Base-by-base conservation (phyloP, 92 coral and sea anemone genomes). In the Desmophyllum pertusum region DNA sequence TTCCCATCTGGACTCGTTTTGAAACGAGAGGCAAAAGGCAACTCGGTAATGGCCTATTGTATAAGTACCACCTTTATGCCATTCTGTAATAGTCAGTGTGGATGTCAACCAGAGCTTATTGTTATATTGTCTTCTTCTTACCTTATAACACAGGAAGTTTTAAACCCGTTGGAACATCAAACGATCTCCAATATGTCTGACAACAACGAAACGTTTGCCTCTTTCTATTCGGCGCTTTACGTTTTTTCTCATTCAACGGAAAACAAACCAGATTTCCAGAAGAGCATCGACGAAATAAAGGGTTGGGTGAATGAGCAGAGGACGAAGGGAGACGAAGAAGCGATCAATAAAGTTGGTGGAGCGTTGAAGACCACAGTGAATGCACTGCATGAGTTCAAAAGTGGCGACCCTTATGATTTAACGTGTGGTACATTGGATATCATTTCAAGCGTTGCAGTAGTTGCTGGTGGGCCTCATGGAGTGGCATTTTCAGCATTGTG, bases 391-490 rank as follows among this genome's bases (percentile, higher is more conserved):
- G 77, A 85, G 77, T 52, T 85, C 71, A 11, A 77, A 63, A 85
- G 29, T 45, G 88, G 78, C 0, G 69, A 85, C 43, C 39, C 77
- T 31, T 64, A 33, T 67, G 88, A 85, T 27, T 36, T 77, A n/a
- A 69, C 84, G 66, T 25, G 25, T 14, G 84, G 88, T 8, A 76
- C 77, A 18, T 77, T 85, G 70, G 84, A 65, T 5, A 76, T 85
- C 51, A 52, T 77, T 50, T 76, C 78, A 51, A 63, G 77, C 41
- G 70, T 85, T 8, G 88, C 84, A 15, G 2, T 42, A 43, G 64
- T 64, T 21, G 66, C 42, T 63, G 88, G 88, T 11, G 88, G 88
- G 6, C 88, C 88, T 31, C 77, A 48, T 48, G 88, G 88, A 21
- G 70, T 55, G 83, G 88, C 83, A 53, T 33, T 41, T 38, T 43